Conservation (phyloP, 2,888 invertebrate species). For the Craniophora ligustri region DNA sequence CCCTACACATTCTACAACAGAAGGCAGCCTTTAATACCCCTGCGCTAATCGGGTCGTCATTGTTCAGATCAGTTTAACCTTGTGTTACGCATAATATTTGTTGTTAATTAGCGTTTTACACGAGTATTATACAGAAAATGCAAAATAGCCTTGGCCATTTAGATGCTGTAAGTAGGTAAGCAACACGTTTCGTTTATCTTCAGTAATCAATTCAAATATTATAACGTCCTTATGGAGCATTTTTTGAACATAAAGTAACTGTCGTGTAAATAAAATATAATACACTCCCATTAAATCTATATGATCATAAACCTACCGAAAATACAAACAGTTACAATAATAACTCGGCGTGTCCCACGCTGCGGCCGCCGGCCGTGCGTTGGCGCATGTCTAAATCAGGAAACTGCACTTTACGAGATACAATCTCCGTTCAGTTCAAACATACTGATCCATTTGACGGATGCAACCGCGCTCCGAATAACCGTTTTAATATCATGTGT, state of each 20-base stretch:
- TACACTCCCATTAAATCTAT: background rate
- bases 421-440: conserved; percentile 56
- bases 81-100: conserved; percentile 5
- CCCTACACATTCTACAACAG: too few species aligned
- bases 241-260: too few species aligned
- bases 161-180: too few species aligned
- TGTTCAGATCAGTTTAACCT: conserved; percentile 7
- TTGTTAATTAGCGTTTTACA: background rate
- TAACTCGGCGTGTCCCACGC: conserved; percentile 62
- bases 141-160: background rate
- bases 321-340: conserved; percentile 50
- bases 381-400: conserved; percentile 69
- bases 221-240: too few species aligned
- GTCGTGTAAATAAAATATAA: too few species aligned
- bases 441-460: conserved; percentile 51
- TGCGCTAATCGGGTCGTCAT: too few species aligned
- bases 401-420: conserved; percentile 68
- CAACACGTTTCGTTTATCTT: too few species aligned
- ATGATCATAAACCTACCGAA: conserved; percentile 7
- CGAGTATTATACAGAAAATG: too few species aligned
- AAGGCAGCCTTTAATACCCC: too few species aligned
- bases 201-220: too few species aligned
- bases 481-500: conserved; percentile 14
- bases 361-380: conserved; percentile 46
- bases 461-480: conserved; percentile 25